phyloP scores from a whole-genome alignment of 2,888 invertebrate genomes.

The Ichneumoninae sp. region DNA sequence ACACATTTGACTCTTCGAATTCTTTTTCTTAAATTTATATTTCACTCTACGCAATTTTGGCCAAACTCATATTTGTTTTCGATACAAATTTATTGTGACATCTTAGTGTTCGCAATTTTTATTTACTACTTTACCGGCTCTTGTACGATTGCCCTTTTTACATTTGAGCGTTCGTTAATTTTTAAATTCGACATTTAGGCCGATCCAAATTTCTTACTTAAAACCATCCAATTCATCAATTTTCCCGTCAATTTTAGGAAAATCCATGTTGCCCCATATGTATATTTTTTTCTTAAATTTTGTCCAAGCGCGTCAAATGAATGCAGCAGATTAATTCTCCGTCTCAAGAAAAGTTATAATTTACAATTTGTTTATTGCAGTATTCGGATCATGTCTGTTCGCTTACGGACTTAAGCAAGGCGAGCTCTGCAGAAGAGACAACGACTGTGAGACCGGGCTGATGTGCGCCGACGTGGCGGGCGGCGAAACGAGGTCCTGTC shows the following conservation, averaged over 20 bases:
- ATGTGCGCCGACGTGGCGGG: constrained; percentile 91
- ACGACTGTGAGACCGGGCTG: constrained; percentile 93
- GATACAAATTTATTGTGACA: not conserved
- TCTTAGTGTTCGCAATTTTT: not conserved
- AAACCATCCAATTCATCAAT: no score
- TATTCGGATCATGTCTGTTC: constrained; percentile 88
- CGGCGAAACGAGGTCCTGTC: constrained; percentile 90
- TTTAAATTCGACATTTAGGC: not conserved
- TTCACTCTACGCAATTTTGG: not conserved
- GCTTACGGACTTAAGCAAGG: constrained; percentile 91
- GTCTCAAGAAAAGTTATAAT: not conserved
- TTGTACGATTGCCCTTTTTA: not conserved
- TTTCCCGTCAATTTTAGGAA: no score
- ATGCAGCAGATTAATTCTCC: not conserved
- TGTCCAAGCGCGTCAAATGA: no score
- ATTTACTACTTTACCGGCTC: not conserved
- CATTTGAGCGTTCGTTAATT: not conserved
- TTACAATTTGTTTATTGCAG: constrained; percentile 80
- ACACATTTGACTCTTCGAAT: not conserved
- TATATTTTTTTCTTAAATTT: no score
- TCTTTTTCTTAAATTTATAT: not conserved
- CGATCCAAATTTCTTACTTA: no score
- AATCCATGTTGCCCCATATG: not conserved
- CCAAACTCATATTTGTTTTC: not conserved
- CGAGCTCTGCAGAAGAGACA: constrained; percentile 92